Evolutionary conservation across 2,797 vertebrate genomes (phyloP).

Genomic region (Phalanger gymnotis): DNA sequence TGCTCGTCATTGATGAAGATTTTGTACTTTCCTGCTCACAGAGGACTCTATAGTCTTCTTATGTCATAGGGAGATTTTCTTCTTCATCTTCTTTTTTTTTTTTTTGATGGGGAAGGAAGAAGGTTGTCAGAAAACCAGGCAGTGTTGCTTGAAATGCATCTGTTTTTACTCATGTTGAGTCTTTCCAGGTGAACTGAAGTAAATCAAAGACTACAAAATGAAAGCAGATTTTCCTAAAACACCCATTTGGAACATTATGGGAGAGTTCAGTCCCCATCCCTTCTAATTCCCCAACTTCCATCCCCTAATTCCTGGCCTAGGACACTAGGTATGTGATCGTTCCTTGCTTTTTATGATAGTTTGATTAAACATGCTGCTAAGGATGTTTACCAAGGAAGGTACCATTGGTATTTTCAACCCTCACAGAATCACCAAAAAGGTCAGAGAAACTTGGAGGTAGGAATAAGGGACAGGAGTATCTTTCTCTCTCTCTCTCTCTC

Average conservation of each 20-base stretch:
- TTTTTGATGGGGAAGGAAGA: conserved; percentile 64
- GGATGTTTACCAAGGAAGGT: too few relatives aligned
- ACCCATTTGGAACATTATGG: conserved; percentile 7
- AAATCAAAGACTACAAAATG: conserved; percentile 65
- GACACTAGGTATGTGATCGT: not conserved
- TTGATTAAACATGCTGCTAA: too few relatives aligned
- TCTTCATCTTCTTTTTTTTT: not conserved
- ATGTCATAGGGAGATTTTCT: conserved; percentile 48
- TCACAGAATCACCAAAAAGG: not conserved
- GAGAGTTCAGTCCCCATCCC: not conserved
- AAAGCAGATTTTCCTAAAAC: conserved; percentile 64
- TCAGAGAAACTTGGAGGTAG: not conserved
- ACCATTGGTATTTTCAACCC: not conserved
- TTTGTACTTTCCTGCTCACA: conserved; percentile 40
- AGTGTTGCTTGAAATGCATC: conserved; percentile 55
- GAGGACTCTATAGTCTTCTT: conserved; percentile 12
- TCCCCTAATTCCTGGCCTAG: not conserved
- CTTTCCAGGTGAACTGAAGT: conserved; percentile 81
- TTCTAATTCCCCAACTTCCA: fast-evolving
- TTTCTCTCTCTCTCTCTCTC: too few relatives aligned
- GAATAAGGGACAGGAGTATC: not conserved
- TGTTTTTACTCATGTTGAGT: conserved; percentile 75
- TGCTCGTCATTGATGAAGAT: conserved; percentile 31
- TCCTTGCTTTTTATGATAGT: not conserved
- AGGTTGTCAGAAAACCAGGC: conserved; percentile 62